phyloP scores from a whole-genome alignment of 2,113 vertebrate species.

The Lepisosteus oculatus region DNA sequence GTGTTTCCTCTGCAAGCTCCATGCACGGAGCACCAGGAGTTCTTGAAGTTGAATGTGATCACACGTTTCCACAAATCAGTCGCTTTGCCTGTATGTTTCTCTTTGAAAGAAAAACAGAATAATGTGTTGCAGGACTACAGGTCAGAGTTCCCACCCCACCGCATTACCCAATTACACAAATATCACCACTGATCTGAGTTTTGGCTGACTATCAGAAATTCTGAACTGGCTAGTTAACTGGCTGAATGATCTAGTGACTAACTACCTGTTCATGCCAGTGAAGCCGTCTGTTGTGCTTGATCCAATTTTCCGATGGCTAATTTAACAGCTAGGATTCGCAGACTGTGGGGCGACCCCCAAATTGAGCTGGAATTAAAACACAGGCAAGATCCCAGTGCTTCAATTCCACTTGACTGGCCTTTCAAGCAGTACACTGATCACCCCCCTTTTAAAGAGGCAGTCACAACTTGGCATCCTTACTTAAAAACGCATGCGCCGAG shows the following conservation, averaged over 20 bases:
- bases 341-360: not conserved
- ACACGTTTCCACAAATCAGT: too few relatives aligned
- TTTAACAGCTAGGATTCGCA: slow-evolving; percentile 14
- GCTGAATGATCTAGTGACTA: slow-evolving; percentile 9
- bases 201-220: slow-evolving; percentile 6
- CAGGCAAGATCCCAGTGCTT: not conserved
- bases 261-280: not conserved
- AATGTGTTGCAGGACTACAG: too few relatives aligned
- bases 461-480: not conserved
- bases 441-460: not conserved
- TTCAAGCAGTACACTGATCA: not conserved
- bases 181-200: not conserved
- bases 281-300: slow-evolving; percentile 6
- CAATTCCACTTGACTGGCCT: not conserved
- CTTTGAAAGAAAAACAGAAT: too few relatives aligned
- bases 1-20: too few relatives aligned
- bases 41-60: too few relatives aligned
- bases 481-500: not conserved
- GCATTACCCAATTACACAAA: too few relatives aligned
- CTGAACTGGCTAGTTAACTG: not conserved
- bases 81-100: too few relatives aligned
- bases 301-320: slow-evolving; percentile 13
- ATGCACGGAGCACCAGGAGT: too few relatives aligned
- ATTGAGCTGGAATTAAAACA: slow-evolving; percentile 9
- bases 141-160: too few relatives aligned